Evolutionary conservation across 30 jellyfish, hydroid and myxozoan genomes (phyloP).

Genomic region (Hydractinia echinata): DNA sequence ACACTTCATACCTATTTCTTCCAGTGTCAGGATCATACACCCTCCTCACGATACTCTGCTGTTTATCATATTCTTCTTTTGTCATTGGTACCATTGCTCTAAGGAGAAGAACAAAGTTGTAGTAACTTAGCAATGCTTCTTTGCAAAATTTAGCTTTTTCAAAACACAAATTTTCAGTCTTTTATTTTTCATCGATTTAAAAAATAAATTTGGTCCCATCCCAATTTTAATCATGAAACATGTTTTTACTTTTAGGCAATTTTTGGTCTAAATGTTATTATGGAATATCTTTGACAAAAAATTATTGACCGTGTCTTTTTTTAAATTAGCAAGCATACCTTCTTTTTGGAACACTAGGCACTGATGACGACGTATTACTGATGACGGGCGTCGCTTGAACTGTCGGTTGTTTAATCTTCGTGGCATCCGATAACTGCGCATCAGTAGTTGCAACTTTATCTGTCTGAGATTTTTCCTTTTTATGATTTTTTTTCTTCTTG

Average conservation of each 20-base stretch:
- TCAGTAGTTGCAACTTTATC: background rate
- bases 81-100: slow-evolving; percentile 78
- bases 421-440: background rate
- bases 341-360: background rate
- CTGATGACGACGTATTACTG: no score
- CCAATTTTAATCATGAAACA: no score
- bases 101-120: background rate
- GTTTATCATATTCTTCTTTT: slow-evolving; percentile 84
- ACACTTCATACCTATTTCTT: slow-evolving; percentile 52
- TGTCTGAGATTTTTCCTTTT: background rate
- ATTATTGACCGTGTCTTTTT: no score
- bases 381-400: background rate
- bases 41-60: slow-evolving; percentile 66
- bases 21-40: slow-evolving; percentile 94
- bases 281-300: no score
- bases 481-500: background rate
- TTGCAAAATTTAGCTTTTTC: no score
- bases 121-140: background rate
- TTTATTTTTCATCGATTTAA: no score
- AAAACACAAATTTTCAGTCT: no score
- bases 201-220: no score
- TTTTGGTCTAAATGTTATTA: no score
- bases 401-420: background rate
- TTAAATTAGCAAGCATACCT: background rate
- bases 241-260: no score